phyloP scores from a whole-genome alignment of 2,888 invertebrate genomes.

The Chloromyia formosa region DNA sequence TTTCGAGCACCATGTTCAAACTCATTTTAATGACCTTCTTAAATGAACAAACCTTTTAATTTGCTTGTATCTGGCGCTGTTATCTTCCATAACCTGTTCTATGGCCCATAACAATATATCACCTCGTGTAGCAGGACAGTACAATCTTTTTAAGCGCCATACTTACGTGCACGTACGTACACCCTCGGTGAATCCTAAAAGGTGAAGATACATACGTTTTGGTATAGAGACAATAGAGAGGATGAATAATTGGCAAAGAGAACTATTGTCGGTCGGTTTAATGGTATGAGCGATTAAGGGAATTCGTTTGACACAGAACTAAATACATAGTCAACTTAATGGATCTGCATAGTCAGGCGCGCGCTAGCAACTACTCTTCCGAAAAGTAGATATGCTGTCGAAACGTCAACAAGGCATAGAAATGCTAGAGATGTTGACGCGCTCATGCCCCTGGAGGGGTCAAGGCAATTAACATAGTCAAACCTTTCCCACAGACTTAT shows the following conservation, averaged over 20 bases:
- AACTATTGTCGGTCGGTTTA: neutral
- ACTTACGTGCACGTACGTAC: neutral
- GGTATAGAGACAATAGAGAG: no score
- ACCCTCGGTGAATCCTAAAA: constrained; percentile 18
- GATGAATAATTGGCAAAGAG: neutral
- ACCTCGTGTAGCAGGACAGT: constrained; percentile 22
- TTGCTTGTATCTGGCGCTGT: constrained; percentile 54
- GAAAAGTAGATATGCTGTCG: no score
- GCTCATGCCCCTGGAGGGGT: no score
- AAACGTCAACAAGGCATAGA: no score
- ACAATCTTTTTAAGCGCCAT: constrained; percentile 38
- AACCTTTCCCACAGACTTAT: no score
- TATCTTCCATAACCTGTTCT: constrained; percentile 51
- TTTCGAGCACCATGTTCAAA: constrained; percentile 38
- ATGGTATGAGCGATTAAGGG: no score
- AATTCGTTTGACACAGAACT: no score
- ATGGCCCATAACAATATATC: constrained; percentile 49
- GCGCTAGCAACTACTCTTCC: no score
- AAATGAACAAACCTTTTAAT: constrained; percentile 55
- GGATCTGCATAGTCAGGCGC: no score
- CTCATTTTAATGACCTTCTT: constrained; percentile 52
- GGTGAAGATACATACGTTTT: neutral
- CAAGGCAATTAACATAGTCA: no score
- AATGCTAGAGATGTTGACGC: no score
- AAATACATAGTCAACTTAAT: no score